These are phyloP conservation scores for Tipula helvola DNA, from an alignment of 2,888 invertebrate genomes.

Conservation along the genomic window DNA sequence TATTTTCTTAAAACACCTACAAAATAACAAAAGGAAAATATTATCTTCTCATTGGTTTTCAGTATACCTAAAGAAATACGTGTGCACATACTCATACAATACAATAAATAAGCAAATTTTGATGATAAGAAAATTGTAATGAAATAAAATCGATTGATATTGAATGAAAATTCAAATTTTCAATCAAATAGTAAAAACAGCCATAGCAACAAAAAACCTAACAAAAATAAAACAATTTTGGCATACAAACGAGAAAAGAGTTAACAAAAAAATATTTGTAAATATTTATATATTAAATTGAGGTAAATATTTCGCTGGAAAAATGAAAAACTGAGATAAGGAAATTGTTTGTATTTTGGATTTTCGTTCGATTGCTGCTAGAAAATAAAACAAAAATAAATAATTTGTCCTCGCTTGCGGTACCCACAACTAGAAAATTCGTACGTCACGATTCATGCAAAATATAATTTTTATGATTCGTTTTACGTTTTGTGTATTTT, in stretches of 20 bases:
- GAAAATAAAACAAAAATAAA: neutral
- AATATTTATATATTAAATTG: neutral
- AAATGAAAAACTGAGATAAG: neutral
- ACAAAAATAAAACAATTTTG: neutral
- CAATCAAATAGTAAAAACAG: neutral
- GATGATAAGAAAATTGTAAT: neutral
- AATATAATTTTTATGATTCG: neutral
- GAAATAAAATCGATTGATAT: neutral
- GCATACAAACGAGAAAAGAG: neutral
- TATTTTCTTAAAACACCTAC: neutral
- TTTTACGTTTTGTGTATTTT: no score
- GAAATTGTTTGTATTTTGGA: neutral
- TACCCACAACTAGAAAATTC: neutral
- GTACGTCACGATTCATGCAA: no score
- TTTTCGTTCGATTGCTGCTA: neutral
- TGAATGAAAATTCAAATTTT: neutral
- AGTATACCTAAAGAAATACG: neutral
- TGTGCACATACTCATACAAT: neutral
- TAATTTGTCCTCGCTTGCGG: neutral
- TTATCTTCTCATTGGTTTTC: neutral
- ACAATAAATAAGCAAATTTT: neutral
- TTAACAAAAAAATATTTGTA: neutral
- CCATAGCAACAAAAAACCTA: neutral
- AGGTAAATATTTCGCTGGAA: neutral
- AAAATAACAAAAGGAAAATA: neutral